Evolutionary conservation across 2,797 vertebrate species (phyloP).

Genomic region (Cercopithecus diana): DNA sequence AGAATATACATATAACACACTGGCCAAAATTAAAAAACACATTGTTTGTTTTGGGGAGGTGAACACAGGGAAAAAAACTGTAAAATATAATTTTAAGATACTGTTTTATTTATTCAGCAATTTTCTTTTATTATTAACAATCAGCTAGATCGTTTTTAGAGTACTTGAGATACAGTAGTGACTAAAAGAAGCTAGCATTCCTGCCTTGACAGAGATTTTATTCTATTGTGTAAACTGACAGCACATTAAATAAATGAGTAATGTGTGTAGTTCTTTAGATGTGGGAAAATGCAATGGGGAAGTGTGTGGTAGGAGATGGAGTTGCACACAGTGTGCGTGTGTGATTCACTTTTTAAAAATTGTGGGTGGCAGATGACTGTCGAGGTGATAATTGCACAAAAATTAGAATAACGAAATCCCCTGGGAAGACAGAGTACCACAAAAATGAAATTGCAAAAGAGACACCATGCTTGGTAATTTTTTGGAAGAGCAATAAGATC

Average conservation of each 20-base stretch:
- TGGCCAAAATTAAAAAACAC: background rate
- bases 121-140: background rate
- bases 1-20: background rate
- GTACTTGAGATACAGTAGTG: background rate
- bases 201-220: background rate
- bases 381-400: background rate
- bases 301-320: background rate
- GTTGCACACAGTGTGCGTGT: background rate
- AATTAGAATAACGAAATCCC: background rate
- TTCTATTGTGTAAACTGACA: background rate
- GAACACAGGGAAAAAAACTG: background rate
- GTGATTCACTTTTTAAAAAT: background rate
- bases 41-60: background rate
- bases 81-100: background rate
- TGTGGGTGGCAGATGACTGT: background rate
- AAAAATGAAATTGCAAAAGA: background rate
- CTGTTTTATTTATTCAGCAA: background rate
- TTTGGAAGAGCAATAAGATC: background rate
- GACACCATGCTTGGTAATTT: background rate
- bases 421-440: background rate
- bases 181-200: background rate
- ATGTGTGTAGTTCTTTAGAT: background rate
- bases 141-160: background rate
- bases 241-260: background rate
- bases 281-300: background rate